Evolutionary conservation across 2,888 invertebrate genomes (phyloP), one percentile per base, ranked within the genome.

Genomic region (Tanytarsus gracilentus): DNA sequence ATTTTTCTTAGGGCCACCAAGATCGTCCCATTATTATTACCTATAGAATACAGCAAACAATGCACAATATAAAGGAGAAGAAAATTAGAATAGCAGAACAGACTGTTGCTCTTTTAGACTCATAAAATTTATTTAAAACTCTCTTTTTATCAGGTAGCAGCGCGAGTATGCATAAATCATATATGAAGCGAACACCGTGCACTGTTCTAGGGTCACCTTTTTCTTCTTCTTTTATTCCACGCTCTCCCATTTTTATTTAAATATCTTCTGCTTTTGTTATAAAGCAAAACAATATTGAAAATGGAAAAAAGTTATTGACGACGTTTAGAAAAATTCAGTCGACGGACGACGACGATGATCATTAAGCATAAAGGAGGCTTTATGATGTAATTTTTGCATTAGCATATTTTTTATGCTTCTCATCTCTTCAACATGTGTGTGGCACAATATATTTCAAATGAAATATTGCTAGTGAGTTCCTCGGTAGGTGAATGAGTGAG

Each of bases 81-180:
- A 44, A 44, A 44, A 23, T 44, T 44, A 44, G 44, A 44, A 44
- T 44, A 44, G 44, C 18, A 44, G 21, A 44, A 44, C 21, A 3
- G n/a, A 16, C 16, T 36, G 4, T 7, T 36, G 36, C 36, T 36
- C 36, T 16, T 9, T n/a, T 36, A 14, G 14, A 14, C 14, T 16
- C n/a, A 14, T 14, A 36, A 36, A 36, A 36, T 36, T 48, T 23
- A 30, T 52, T 52, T 14, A 4, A 52, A 29, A 18, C 9, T 16
- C 36, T 25, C 36, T 50, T 27, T 53, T 53, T 53, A 53, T 53
- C 53, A 53, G 36, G 53, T 53, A 53, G 39, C 53, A 53, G n/a
- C 33, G n/a, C n/a, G 36, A 36, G 23, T 36, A 16, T 30, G 53
- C 53, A 53, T 53, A 53, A 39, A 39, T 53, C 53, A 53, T 23